Evolutionary conservation across 2,113 vertebrate species (phyloP).

Genomic region (Brienomyrus longianalis): DNA sequence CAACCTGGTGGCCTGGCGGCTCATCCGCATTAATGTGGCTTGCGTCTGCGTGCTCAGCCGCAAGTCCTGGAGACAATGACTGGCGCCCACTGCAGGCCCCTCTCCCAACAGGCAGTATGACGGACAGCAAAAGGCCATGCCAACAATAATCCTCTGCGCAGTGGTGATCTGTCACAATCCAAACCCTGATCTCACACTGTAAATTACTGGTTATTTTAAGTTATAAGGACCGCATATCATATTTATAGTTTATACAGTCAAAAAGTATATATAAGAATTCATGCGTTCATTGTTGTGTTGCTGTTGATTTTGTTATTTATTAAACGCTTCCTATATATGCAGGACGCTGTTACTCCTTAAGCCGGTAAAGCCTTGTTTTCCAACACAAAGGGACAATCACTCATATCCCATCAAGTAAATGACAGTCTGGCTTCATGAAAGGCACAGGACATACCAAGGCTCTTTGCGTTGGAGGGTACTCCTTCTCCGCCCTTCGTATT

Average conservation of each 20-base stretch:
- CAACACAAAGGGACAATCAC: not conserved
- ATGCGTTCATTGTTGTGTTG: constrained; percentile 42
- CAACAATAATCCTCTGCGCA: not conserved
- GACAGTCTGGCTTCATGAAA: not conserved
- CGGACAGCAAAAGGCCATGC: constrained; percentile 13
- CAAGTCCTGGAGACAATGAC: constrained; percentile 60
- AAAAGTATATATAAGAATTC: constrained; percentile 39
- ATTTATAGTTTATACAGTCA: constrained; percentile 83
- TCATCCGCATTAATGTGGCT: constrained; percentile 89
- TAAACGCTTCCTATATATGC: constrained; percentile 50
- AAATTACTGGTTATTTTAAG: constrained; percentile 81
- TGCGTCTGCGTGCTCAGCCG: constrained; percentile 95
- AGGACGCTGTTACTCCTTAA: constrained; percentile 17
- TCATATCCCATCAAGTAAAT: not conserved
- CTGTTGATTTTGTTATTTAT: constrained; percentile 62
- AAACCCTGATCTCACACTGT: constrained; percentile 65
- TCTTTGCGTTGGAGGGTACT: not conserved
- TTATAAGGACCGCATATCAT: constrained; percentile 81
- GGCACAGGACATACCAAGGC: not conserved
- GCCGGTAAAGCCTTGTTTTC: not conserved
- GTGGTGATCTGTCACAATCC: constrained; percentile 5
- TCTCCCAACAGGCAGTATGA: constrained; percentile 27
- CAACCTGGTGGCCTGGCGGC: constrained; percentile 88
- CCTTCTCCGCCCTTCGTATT: not conserved
- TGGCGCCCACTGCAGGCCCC: not conserved